Base-by-base conservation (phyloP, 2,888 invertebrate species). In the Spialia ferax region DNA sequence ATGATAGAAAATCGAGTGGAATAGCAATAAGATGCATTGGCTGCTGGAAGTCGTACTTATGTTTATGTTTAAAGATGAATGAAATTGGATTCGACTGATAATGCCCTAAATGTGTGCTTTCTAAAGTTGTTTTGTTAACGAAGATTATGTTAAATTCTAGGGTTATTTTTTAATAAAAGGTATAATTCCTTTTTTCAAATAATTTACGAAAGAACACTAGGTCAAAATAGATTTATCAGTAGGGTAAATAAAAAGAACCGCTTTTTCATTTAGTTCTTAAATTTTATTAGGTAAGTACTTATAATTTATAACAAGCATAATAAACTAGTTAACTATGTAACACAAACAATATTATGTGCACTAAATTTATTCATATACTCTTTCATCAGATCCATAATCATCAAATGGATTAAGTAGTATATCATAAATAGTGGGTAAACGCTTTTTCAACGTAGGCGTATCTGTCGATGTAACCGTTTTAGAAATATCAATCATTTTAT, bases 1-100 rank as follows among this genome's bases (percentile, higher is more conserved):
- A 89, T 91, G 88, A 89, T 87, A 90, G 87, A 86, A 88, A 88
- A 85, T 65, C 80, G 79, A 77, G 83, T 82, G 79, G 83, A 88
- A 86, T 80, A 86, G 83, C 80, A 84, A 84, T 87, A 86, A 83
- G 82, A 70, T 86, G 82, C 83, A 86, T 84, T 75, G 71, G 74
- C 74, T 26, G 35, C 23, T 59, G 23, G 18, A 64, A 45, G 50
- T 38, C 23, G 55, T 64, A 62, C 57, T 61, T 6, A 45, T 48
- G 59, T 61, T 57, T 59, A 45, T 18, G 18, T 15, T 18, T 45
- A 8, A 73, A 70, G 70, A 72, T 73, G 71, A 75, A 75, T 77
- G 70, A 74, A 75, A 72, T 71, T 67, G 63, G 63, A 69, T 61
- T 71, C 66, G 8, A 61, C 68, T 70, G n/a, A 11, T 3, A 35